phyloP scores from a whole-genome alignment of 1,140 invertebrate genomes.

The Ips typographus region DNA sequence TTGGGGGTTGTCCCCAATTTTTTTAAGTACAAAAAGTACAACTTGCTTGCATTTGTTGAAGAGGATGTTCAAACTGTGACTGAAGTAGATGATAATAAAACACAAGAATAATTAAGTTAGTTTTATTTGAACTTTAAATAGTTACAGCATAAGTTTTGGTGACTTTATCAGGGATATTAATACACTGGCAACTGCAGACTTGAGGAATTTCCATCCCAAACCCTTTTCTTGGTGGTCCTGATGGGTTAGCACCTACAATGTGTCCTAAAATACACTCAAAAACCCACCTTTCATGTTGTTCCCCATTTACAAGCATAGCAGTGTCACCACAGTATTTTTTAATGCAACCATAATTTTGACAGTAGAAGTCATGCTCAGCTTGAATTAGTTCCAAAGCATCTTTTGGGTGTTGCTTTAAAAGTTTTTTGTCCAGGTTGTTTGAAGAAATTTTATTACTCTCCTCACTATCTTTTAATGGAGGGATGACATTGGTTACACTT shows the following conservation, averaged over 20 bases:
- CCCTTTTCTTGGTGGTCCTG: constrained; percentile 43
- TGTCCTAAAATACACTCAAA: constrained; percentile 45
- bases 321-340: constrained; percentile 49
- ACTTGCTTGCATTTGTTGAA: constrained; percentile 55
- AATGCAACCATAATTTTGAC: constrained; percentile 47
- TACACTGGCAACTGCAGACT: constrained; percentile 33
- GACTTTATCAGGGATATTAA: constrained; percentile 25
- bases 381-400: constrained; percentile 42
- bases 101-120: neutral
- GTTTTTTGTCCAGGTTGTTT: constrained; percentile 20
- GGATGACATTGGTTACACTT: constrained; percentile 35
- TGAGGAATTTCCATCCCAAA: constrained; percentile 31
- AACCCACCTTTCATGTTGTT: constrained; percentile 45
- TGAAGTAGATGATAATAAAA: neutral
- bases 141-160: constrained; percentile 22
- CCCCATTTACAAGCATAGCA: constrained; percentile 43
- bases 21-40: constrained; percentile 69
- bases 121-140: constrained; percentile 14
- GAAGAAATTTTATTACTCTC: neutral
- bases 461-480: neutral
- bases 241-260: constrained; percentile 39
- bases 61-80: neutral
- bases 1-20: constrained; percentile 68
- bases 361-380: constrained; percentile 47
- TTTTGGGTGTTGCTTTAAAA: constrained; percentile 46